Conservation (phyloP, 2,113 vertebrate genomes). For the Perca flavescens region DNA sequence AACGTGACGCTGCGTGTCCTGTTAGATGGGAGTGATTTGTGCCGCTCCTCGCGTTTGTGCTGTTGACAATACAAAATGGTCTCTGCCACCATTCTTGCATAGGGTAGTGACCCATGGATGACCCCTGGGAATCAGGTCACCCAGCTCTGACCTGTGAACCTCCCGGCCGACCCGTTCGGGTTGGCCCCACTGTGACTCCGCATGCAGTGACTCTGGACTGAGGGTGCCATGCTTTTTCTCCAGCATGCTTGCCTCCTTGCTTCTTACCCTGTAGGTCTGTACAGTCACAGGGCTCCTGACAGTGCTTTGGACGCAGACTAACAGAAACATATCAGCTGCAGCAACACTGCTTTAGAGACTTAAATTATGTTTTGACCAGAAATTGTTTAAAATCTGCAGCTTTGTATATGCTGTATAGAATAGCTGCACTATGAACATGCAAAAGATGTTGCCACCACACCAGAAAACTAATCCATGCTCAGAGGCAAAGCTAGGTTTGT, state of each 20-base stretch:
- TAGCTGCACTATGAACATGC: neutral
- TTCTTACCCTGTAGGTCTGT: conserved; percentile 78
- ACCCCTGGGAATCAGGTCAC: conserved; percentile 74
- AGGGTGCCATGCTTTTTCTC: conserved; percentile 86
- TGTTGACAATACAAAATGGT: conserved; percentile 83
- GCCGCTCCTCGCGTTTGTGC: conserved; percentile 79
- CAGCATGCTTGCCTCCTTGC: conserved; percentile 81
- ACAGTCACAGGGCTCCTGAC: conserved; percentile 67
- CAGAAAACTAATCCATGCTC: neutral
- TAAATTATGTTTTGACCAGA: conserved; percentile 10
- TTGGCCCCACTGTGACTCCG: conserved; percentile 82
- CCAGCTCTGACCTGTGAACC: conserved; percentile 74
- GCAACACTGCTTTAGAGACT: conserved; percentile 48
- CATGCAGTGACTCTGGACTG: conserved; percentile 86
- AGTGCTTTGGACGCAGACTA: conserved; percentile 70
- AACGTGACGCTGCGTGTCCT: conserved; percentile 76
- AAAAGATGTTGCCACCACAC: neutral
- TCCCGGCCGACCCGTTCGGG: conserved; percentile 68
- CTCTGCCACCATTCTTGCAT: conserved; percentile 71
- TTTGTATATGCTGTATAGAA: neutral
- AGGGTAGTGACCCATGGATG: conserved; percentile 78
- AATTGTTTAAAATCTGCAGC: neutral
- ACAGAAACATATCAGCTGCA: conserved; percentile 75
- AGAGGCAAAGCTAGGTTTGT: neutral
- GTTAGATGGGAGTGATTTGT: conserved; percentile 63